Evolutionary conservation across 2,797 vertebrate genomes (phyloP).

Genomic region (Falco biarmicus): DNA sequence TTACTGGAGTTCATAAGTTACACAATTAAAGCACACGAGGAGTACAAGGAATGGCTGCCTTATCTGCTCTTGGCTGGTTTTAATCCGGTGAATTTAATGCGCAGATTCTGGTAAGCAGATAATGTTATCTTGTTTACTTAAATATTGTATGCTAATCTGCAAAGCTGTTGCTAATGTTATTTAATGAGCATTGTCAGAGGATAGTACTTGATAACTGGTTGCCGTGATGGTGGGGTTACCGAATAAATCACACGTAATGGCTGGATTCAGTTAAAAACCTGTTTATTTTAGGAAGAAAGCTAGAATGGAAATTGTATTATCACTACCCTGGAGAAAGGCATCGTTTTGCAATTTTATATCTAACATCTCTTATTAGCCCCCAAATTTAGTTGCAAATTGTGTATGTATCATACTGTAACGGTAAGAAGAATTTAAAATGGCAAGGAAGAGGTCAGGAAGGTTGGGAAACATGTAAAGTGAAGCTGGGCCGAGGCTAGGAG

Average conservation of each 20-base stretch:
- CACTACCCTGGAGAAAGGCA: neutral
- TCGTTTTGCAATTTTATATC: neutral
- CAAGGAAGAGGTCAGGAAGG: neutral
- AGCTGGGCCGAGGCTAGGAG: neutral
- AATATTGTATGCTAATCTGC: neutral
- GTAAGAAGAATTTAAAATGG: neutral
- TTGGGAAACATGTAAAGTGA: neutral
- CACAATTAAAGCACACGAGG: constrained; percentile 28
- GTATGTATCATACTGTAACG: neutral
- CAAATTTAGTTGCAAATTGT: neutral
- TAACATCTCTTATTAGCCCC: neutral
- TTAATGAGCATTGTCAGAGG: neutral
- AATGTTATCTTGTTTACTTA: neutral
- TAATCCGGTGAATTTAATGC: constrained; percentile 73
- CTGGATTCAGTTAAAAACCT: neutral
- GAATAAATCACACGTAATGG: neutral
- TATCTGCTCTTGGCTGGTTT: constrained; percentile 81
- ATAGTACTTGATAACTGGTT: neutral
- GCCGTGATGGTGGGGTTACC: neutral
- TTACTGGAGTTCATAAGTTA: constrained; percentile 60
- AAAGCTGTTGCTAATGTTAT: neutral
- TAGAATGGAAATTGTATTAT: neutral
- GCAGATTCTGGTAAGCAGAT: constrained; percentile 73
- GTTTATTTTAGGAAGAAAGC: neutral
- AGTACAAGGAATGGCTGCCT: constrained; percentile 80